These are phyloP conservation scores for Clusia tigrina DNA, from an alignment of 2,888 invertebrate species.

Conservation along the genomic window DNA sequence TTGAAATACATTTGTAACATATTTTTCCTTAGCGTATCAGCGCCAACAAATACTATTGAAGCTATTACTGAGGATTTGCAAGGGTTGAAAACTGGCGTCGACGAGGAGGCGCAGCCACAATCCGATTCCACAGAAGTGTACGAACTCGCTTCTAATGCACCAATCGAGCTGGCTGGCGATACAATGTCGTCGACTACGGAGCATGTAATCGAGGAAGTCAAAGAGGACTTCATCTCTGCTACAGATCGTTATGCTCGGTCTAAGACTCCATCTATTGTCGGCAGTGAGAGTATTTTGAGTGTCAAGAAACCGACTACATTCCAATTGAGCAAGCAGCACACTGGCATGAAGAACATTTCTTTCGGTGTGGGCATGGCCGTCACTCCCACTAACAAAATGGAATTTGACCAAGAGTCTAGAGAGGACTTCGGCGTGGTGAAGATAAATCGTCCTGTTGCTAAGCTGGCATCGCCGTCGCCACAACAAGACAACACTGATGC, in stretches of 20 bases:
- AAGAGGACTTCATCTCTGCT: not conserved
- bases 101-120: conserved; percentile 21
- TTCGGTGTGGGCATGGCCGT: conserved; percentile 63
- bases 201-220: conserved; percentile 16
- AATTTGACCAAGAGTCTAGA: conserved; percentile 60
- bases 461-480: conserved; percentile 45
- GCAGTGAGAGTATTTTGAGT: conserved; percentile 44
- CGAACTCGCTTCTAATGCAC: conserved; percentile 25
- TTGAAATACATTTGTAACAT: too few relatives aligned
- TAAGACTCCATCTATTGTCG: conserved; percentile 29
- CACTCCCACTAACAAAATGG: conserved; percentile 63
- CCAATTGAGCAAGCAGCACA: conserved; percentile 61
- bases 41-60: conserved; percentile 25
- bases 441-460: conserved; percentile 57
- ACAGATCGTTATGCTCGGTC: not conserved
- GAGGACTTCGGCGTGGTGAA: conserved; percentile 62
- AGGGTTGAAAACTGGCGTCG: conserved; percentile 33
- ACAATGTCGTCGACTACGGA: conserved; percentile 27
- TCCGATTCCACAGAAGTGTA: conserved; percentile 21
- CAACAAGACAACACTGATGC: conserved; percentile 56
- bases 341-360: conserved; percentile 64
- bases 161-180: conserved; percentile 20
- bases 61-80: conserved; percentile 39
- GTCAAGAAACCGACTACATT: conserved; percentile 52
- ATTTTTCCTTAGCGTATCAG: not conserved